A percentile compares a stretch with the other conserved stretches of the same genome.
Evolutionary conservation across 2,113 vertebrate genomes (phyloP).

Genomic region (Halichoerus grypus): DNA sequence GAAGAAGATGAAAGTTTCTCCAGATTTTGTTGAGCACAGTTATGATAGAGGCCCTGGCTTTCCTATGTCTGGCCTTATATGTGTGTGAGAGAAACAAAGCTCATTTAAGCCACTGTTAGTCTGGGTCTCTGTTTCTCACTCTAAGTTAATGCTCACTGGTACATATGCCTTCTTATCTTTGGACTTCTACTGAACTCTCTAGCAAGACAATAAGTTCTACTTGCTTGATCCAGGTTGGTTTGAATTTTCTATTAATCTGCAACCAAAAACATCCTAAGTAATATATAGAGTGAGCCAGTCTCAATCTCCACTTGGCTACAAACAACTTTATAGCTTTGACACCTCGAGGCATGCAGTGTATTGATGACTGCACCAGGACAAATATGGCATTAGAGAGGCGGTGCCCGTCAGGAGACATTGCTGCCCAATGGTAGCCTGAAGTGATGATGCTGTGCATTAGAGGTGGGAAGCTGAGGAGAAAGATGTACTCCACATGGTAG

Average conservation of each 20-base stretch:
- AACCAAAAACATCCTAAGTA: not conserved
- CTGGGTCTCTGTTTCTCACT: not conserved
- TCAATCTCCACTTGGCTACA: not conserved
- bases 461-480: not conserved
- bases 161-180: not conserved
- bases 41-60: not conserved
- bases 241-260: constrained; percentile 16
- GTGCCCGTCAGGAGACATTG: not conserved
- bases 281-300: not conserved
- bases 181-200: not conserved
- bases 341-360: not conserved
- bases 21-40: not conserved
- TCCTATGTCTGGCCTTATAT: not conserved
- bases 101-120: not conserved
- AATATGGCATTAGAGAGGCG: not conserved
- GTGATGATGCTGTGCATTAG: not conserved
- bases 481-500: not conserved
- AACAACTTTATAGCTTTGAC: not conserved
- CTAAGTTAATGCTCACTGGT: not conserved
- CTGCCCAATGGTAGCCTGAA: not conserved
- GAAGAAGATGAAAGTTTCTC: not conserved
- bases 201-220: not conserved
- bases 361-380: not conserved
- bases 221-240: not conserved
- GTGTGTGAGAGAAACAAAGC: not conserved